Base-by-base conservation (phyloP, 2,888 invertebrate genomes). In the Trichacis sp. region DNA sequence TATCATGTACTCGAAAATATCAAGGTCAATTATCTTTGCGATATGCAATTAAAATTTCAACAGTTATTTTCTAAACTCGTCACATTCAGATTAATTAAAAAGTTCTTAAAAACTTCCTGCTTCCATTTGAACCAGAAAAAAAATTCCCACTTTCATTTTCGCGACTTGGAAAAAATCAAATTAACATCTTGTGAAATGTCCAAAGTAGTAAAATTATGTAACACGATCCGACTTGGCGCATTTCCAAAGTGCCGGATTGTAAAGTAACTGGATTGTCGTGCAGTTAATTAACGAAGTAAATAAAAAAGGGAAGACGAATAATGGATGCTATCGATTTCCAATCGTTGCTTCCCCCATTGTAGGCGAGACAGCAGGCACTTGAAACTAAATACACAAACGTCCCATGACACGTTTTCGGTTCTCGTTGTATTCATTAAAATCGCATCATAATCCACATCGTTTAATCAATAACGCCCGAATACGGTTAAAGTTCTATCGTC, bases 361-460 rank as follows among this genome's bases (percentile, higher is more conserved):
- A 18, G 11, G 18, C 17, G 19, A 45, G 45, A 45, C 45, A 45
- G 45, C 4, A 6, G 45, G 19, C 19, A 47, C 29, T 47, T 19
- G 47, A 29, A 29, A 47, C 29, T 47, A 47, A 47, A 47, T 47
- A 15, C 47, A 47, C 47, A 29, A 47, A 29, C 24, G n/a, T 47
- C 18, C 24, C 29, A 12, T 19, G 24, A 19, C 20, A 47, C 47
- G 29, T 47, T 29, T 29, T 19, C n/a, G 29, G 47, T 15, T 14
- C 47, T 3, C 24, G 33, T 33, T 14, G 15, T 29, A 47, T 47
- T 47, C 59, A 59, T 59, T 48, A 53, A 59, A 53, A 30, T 53
- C 52, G 46, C 59, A 59, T 59, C 53, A 53, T 47, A 53, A 47
- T 19, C 46, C 17, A 40, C 47, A 46, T 52, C 19, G 45, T 38